These are phyloP conservation scores for Corydoras maculifer DNA, from an alignment of 2,113 vertebrate genomes.

Conservation along the genomic window DNA sequence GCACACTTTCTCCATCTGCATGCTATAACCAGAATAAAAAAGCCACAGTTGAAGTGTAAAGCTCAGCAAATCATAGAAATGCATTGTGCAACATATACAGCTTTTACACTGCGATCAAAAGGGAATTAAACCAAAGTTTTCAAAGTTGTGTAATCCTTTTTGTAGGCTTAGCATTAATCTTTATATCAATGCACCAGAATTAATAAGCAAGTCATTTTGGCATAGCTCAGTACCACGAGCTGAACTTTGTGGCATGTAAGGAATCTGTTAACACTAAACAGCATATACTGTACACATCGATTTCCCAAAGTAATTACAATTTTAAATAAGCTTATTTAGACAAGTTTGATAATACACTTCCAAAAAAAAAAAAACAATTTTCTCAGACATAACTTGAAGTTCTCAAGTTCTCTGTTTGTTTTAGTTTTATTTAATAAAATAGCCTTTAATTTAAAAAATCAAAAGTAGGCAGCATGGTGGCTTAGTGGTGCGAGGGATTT, in stretches of 20 bases:
- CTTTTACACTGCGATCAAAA: slow-evolving; percentile 1
- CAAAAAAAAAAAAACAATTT: too few relatives aligned
- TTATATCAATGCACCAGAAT: background rate
- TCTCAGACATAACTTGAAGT: too few relatives aligned
- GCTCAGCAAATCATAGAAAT: slow-evolving; percentile 5
- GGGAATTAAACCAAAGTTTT: too few relatives aligned
- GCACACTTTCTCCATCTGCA: background rate
- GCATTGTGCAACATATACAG: background rate
- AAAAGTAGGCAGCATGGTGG: too few relatives aligned
- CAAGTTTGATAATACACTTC: too few relatives aligned
- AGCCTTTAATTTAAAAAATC: too few relatives aligned
- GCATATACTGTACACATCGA: too few relatives aligned
- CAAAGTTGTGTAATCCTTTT: background rate
- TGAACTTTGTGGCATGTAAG: background rate
- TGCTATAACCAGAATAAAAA: background rate
- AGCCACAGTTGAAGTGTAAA: background rate
- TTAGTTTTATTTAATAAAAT: too few relatives aligned
- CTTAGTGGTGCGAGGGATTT: too few relatives aligned
- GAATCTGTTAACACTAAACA: background rate
- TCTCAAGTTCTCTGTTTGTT: too few relatives aligned
- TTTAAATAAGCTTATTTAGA: too few relatives aligned
- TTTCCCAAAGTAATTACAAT: too few relatives aligned
- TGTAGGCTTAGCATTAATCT: background rate
- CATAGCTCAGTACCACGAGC: background rate
- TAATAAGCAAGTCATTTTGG: background rate